Evolutionary conservation across 2,797 vertebrate genomes (phyloP), one percentile per base, ranked within the genome.

Genomic region (Loris lydekkerianus): DNA sequence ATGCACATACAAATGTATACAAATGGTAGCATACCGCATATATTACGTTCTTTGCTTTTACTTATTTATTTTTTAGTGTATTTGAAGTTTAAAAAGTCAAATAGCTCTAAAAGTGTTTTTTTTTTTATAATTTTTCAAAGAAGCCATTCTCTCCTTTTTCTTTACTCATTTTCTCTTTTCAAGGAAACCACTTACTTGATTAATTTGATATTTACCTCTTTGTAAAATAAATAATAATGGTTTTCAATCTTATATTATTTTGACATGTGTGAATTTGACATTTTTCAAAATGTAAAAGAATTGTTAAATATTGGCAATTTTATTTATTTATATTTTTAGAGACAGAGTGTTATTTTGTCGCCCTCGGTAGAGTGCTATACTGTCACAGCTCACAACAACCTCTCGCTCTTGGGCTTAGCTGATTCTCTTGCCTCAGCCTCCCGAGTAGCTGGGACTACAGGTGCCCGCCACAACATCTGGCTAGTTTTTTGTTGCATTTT

Each of bases 261-360:
- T 90, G n/a, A 94, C 77, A 90, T 87, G 10, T 94, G 34, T 95
- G 80, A 85, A 87, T 40, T 29, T 96, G 61, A 80, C 23, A 75
- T 90, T 80, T 76, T 85, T 94, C 34, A 18, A 86, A 80, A 34
- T 34, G 29, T 80, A 83, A 89, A 90, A 63, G 27, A 56, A 46
- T 93, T 96, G 25, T 70, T 63, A 69, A 18, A 53, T 85, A 85
- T 46, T 75, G 72, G 25, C 72, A 75, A 17, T 75, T 61, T 61
- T 25, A 21, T 61, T 61, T 61, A 60, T 60, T 60, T 56, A 25
- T 61, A 25, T 61, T 25, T 21, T 61, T 61, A 53, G 60, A 61
- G 60, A 15, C 10, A 3, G 18, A 61, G 60, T 61, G 7, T 61
- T 23, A 61, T 29, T 65, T 29, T 53, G 49, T 53, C 4, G 0